Conservation (phyloP, 2,888 invertebrate genomes). For the Linhomoeus sp. region DNA sequence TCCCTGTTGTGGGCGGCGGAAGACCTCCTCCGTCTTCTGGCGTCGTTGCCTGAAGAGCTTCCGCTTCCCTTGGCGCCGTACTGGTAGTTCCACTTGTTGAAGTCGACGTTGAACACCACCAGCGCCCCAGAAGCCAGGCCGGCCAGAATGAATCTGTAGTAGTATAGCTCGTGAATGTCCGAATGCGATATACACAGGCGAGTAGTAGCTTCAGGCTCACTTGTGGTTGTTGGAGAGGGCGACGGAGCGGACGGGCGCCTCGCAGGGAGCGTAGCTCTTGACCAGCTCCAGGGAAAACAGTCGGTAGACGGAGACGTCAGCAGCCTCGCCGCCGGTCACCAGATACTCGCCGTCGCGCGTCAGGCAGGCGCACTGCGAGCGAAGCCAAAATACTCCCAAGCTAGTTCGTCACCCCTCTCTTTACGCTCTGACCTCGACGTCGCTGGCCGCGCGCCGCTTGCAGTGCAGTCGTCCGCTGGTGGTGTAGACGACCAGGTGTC, state of each 20-base stretch:
- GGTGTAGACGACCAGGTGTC: conserved; percentile 15
- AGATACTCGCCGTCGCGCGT: conserved; percentile 96
- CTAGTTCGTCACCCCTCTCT: too few species aligned
- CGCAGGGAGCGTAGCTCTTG: conserved; percentile 92
- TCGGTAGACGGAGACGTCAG: conserved; percentile 93
- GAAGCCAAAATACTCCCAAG: not conserved
- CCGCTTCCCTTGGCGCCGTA: conserved; percentile 15
- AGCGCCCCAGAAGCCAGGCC: conserved; percentile 91
- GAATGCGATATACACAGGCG: too few species aligned
- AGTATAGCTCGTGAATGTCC: too few species aligned
- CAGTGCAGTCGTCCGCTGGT: conserved; percentile 12
- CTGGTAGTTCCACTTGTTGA: conserved; percentile 48
- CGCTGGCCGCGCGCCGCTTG: not conserved
- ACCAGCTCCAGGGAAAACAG: conserved; percentile 87
- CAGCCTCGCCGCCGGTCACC: conserved; percentile 87
- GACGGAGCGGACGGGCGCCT: conserved; percentile 58
- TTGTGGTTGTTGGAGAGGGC: conserved; percentile 96
- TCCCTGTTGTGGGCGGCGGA: too few species aligned
- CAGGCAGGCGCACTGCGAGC: conserved; percentile 28
- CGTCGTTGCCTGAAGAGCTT: too few species aligned
- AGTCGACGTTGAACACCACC: conserved; percentile 97
- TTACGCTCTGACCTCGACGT: too few species aligned
- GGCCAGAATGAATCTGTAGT: conserved; percentile 68
- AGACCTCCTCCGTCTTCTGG: too few species aligned
- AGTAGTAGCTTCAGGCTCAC: too few species aligned